Conservation (phyloP, 2,888 invertebrate species). For the Rhyacophila evoluta region DNA sequence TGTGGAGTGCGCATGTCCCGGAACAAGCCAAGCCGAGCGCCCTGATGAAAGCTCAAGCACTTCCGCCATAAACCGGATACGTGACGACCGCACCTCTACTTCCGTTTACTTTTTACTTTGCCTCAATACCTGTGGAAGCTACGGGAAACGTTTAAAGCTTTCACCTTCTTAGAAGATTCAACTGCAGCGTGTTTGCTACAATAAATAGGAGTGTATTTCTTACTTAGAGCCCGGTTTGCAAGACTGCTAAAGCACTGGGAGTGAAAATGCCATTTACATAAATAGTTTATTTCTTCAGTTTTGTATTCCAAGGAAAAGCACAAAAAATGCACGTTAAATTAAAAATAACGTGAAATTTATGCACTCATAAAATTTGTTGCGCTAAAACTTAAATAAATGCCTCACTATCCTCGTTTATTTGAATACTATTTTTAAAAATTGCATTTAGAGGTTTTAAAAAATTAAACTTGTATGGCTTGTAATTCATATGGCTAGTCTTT, state of each 20-base stretch:
- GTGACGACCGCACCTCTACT: slow-evolving; percentile 43
- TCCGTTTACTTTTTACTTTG: slow-evolving; percentile 20
- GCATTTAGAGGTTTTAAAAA: no score
- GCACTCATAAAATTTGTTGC: no score
- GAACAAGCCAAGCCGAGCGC: slow-evolving; percentile 26
- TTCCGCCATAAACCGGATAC: slow-evolving; percentile 50
- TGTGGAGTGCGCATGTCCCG: slow-evolving; percentile 29
- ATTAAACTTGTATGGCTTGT: no score
- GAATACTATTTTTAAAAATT: no score
- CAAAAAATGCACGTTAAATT: no score
- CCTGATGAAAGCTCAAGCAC: slow-evolving; percentile 43
- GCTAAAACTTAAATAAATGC: no score
- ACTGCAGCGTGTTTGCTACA: slow-evolving; percentile 16
- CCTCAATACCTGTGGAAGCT: slow-evolving; percentile 3
- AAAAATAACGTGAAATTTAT: no score
- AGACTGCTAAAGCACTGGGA: background rate
- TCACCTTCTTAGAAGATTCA: slow-evolving; percentile 16
- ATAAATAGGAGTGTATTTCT: slow-evolving; percentile 19
- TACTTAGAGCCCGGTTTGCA: background rate
- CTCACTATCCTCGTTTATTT: no score
- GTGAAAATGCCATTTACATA: background rate
- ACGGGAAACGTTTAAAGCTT: slow-evolving; percentile 15
- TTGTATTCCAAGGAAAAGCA: background rate
- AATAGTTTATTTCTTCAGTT: background rate
- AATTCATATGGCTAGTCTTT: no score